Conservation (phyloP, 2,888 invertebrate genomes). For the Himalopsyche anomala region DNA sequence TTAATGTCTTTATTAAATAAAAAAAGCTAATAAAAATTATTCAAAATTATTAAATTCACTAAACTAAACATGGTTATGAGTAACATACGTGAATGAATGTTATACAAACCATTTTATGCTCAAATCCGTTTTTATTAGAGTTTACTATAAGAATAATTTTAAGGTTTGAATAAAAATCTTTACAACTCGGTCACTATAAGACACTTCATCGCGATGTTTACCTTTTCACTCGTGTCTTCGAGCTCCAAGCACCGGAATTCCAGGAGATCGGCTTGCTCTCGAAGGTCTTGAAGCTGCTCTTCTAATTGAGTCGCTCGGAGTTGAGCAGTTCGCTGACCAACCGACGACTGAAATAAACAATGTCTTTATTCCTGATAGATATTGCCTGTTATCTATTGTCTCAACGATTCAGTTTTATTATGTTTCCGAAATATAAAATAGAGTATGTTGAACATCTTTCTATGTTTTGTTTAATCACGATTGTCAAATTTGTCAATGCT, state of each 20-base stretch:
- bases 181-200: conserved; percentile 64
- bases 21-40: conserved; percentile 13
- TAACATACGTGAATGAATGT: conserved; percentile 3
- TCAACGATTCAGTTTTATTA: not conserved
- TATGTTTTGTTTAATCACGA: too few relatives aligned
- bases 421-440: not conserved
- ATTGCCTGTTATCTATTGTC: not conserved
- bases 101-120: not conserved
- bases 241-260: conserved; percentile 88
- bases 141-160: not conserved
- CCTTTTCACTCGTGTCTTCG: conserved; percentile 75
- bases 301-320: conserved; percentile 78
- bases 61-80: not conserved
- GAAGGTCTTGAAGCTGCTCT: conserved; percentile 83
- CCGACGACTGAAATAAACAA: conserved; percentile 58
- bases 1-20: conserved; percentile 27
- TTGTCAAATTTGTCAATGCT: too few relatives aligned
- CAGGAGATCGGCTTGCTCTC: conserved; percentile 87
- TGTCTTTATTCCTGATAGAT: not conserved
- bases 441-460: not conserved
- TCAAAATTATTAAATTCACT: not conserved
- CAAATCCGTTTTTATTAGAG: conserved; percentile 4
- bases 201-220: conserved; percentile 64
- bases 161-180: conserved; percentile 50
- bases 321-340: conserved; percentile 72